Evolutionary conservation across 2,797 vertebrate genomes (phyloP).

Genomic region (Acestrorhynchus altus): DNA sequence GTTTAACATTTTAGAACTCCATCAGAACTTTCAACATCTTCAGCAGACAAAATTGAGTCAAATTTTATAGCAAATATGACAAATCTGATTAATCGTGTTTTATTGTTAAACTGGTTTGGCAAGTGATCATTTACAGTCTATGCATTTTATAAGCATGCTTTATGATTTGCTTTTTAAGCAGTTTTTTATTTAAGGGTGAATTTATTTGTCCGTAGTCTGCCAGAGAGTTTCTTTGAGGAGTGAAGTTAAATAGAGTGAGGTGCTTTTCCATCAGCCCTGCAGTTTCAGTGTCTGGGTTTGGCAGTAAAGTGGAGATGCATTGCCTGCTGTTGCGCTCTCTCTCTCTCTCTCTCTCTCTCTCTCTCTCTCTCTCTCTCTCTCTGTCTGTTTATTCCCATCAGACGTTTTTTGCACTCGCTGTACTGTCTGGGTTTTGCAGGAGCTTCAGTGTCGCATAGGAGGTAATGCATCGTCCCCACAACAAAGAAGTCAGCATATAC

Average conservation of each 20-base stretch:
- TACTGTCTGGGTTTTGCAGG: conserved; percentile 2
- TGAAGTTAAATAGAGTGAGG: background rate
- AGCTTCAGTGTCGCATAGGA: conserved; percentile 32
- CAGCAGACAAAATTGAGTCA: too few relatives aligned
- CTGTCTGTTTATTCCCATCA: conserved; percentile 37
- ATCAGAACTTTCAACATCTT: too few relatives aligned
- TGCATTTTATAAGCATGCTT: background rate
- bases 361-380: background rate
- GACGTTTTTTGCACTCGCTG: conserved; percentile 26
- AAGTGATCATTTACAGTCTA: too few relatives aligned
- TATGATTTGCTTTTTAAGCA: background rate
- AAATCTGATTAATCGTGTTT: too few relatives aligned
- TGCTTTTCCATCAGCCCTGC: conserved; percentile 4
- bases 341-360: background rate
- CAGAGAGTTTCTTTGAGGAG: background rate
- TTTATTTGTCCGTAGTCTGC: background rate
- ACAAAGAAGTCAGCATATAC: conserved; percentile 4
- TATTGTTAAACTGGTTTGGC: too few relatives aligned
- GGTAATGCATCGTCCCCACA: background rate
- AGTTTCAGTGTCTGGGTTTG: conserved; percentile 13
- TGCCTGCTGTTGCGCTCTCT: conserved; percentile 4
- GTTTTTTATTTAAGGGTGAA: background rate
- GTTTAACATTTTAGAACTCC: too few relatives aligned
- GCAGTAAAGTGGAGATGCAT: conserved; percentile 44
- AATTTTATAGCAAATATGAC: too few relatives aligned